These are phyloP conservation scores for Podargus strigoides DNA, from an alignment of 2,797 vertebrate species.

Conservation along the genomic window DNA sequence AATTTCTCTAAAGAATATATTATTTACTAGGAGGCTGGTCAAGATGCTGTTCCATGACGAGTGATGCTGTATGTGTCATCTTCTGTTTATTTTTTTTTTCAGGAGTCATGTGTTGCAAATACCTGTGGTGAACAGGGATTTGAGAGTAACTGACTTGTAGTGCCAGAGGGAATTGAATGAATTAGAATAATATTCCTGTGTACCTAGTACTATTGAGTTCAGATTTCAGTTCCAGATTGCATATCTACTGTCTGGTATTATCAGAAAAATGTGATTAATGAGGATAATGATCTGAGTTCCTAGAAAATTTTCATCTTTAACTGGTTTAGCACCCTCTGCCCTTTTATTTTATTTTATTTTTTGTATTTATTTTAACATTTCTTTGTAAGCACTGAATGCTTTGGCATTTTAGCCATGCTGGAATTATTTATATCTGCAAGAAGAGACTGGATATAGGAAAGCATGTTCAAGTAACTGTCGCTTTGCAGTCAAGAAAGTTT, in stretches of 20 bases:
- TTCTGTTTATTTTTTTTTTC: not conserved
- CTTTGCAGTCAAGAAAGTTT: not conserved
- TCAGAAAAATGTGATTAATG: not conserved
- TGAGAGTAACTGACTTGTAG: not conserved
- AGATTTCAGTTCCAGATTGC: not conserved
- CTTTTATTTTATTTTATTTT: not conserved
- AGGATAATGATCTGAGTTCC: not conserved
- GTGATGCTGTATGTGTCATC: not conserved
- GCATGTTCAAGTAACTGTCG: not conserved
- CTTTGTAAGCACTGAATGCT: accelerated
- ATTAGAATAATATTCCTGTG: not conserved
- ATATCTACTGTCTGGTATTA: not conserved
- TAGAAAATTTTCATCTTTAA: not conserved
- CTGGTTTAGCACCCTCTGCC: not conserved
- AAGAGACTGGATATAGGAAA: not conserved
- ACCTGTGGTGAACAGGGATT: not conserved
- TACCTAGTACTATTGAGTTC: not conserved
- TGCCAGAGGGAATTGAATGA: not conserved
- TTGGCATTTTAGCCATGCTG: not conserved
- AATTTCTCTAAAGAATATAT: not conserved
- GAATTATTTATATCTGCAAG: not conserved
- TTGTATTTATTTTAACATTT: not conserved
- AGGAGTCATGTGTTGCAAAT: not conserved
- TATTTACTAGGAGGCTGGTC: not conserved
- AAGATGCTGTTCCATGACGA: not conserved